Evolutionary conservation across 2,797 vertebrate genomes (phyloP), one percentile per base, ranked within the genome.

Genomic region (Paramormyrops hopkinsi): DNA sequence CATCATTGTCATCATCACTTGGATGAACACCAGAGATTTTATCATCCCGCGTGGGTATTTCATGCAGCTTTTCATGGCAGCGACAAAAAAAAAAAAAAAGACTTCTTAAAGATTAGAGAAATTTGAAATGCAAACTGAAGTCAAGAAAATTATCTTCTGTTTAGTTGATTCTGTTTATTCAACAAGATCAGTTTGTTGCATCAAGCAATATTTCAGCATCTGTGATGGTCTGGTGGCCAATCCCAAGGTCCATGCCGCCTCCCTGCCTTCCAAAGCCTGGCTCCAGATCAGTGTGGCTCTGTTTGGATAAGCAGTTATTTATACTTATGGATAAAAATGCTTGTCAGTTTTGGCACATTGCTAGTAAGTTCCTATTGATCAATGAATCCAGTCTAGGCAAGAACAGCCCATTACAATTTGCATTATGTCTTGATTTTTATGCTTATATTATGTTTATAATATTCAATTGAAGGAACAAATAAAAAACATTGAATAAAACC

Each of bases 1-100:
- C 37, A 46, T 82, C 76, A 82, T 46, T 82, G 37, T 82, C 76
- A 82, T 82, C 76, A 82, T 82, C 76, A 82, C 41, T 82, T 46
- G 41, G 41, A 46, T 79, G 76, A 46, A 82, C 17, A 46, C 76
- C 76, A 82, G 19, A 82, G 17, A 82, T 82, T 82, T 82, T n/a
- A 82, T 82, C 41, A 41, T 82, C 44, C 19, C 41, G n/a, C 4
- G 17, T 9, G 76, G 17, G 76, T 46, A 82, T 82, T 22, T 82
- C 41, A 44, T 44, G 37, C 14, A 79, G 73, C 6, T 79, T 79
- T 44, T 19, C 3, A 44, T 79, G 17, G 5, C 41, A 79, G 19
- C 0, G 17, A 76, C 33, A 41, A 44, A 37, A 79, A 29, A 29
- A 29, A 29, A 5, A 41, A 41, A 17, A 17, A 17, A 8, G 73